Evolutionary conservation across 2,888 invertebrate genomes (phyloP), one percentile per base, ranked within the genome.

Genomic region (Ochropleura leucogaster): DNA sequence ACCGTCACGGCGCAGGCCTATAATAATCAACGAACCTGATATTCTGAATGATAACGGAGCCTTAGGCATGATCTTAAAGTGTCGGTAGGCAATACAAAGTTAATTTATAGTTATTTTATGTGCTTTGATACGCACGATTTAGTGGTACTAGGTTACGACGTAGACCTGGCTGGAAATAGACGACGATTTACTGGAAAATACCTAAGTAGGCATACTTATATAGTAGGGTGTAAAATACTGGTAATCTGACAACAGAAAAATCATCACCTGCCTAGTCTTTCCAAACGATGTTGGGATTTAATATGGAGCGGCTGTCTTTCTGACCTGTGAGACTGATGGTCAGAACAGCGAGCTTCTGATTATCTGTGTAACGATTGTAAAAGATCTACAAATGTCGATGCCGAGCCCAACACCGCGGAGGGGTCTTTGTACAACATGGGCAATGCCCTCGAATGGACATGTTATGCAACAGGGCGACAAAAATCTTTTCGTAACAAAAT

Each of bases 31-130:
- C 53, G 64, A 44, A 69, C 62, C 18, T 77, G 78, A 72, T 77
- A 53, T 66, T 82, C 57, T 66, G 14, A 82, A 82, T 65, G 69
- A 78, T 82, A 80, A 67, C 73, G 62, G 47, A 62, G 68, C 62
- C 82, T 77, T 20, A 69, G 68, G 68, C 78, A 63, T 82, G 68
- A 62, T 72, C 62, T 67, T 62, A 72, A 77, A 74, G 65, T 78
- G 68, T 83, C 59, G 20, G 59, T 72, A 51, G 60, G 64, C 30
- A 74, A 55, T 71, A 72, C 55, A 55, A n/a, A 71, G 59, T 74
- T 70, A 66, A 72, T 79, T 75, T 74, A 79, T 71, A 63, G 74
- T 49, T 59, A 63, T 79, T 82, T 74, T 66, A 77, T 80, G 57
- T 63, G 71, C 40, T 72, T 66, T 73, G 66, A 62, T 30, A 63